phyloP scores from a whole-genome alignment of 2,113 vertebrate genomes.

The Eulacestoma nigropectus region DNA sequence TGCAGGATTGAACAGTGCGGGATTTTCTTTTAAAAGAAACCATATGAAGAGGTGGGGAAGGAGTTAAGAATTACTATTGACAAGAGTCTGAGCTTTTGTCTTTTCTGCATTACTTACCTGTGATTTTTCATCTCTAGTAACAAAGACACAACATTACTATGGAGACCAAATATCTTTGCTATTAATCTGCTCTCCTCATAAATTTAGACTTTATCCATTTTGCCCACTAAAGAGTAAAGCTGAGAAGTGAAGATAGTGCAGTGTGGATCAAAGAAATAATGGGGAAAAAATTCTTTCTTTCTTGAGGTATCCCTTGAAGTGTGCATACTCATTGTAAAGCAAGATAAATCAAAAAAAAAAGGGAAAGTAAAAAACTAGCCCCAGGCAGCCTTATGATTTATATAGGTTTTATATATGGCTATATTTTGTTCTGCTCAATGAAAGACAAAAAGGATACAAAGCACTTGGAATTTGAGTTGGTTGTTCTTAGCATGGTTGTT shows the following conservation, averaged over 20 bases:
- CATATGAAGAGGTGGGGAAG: accelerated
- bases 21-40: background rate
- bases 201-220: background rate
- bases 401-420: background rate
- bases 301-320: conserved; percentile 15
- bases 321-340: background rate
- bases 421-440: conserved; percentile 21
- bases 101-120: background rate
- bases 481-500: background rate
- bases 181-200: background rate
- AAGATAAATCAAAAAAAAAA: conserved; percentile 32
- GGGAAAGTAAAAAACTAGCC: conserved; percentile 8
- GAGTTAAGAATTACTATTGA: background rate
- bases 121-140: background rate
- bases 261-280: background rate
- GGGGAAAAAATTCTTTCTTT: background rate
- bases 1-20: background rate
- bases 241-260: background rate
- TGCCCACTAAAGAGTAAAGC: background rate
- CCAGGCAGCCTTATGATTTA: background rate
- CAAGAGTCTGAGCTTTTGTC: background rate
- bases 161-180: conserved; percentile 21
- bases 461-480: background rate
- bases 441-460: conserved; percentile 30
- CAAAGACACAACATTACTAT: background rate